phyloP scores from a whole-genome alignment of 2,113 vertebrate species.

The Tyto alba region DNA sequence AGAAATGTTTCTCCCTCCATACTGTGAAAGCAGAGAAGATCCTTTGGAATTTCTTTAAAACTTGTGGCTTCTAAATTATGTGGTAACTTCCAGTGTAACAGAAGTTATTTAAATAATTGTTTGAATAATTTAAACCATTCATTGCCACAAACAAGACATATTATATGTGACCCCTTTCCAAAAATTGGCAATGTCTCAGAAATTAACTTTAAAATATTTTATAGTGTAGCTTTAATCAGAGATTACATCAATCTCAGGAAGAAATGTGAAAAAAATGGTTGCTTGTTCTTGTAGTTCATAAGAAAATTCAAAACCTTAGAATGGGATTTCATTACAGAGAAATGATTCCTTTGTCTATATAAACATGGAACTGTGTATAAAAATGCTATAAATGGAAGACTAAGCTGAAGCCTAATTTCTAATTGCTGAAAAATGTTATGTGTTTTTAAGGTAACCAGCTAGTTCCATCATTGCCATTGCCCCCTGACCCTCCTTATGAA shows the following conservation, averaged over 20 bases:
- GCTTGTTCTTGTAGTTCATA: not conserved
- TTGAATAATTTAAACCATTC: not conserved
- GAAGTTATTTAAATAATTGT: not conserved
- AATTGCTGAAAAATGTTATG: not conserved
- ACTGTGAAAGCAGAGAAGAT: not conserved
- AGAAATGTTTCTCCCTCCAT: not conserved
- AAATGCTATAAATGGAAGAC: not conserved
- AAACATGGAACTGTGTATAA: not conserved
- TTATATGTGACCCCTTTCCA: not conserved
- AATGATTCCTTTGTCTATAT: not conserved
- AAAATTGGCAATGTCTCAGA: not conserved
- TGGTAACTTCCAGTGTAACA: not conserved
- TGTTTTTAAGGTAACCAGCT: not conserved
- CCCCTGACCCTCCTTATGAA: not conserved
- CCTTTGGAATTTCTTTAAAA: not conserved
- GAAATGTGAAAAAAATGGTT: not conserved
- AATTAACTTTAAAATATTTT: not conserved
- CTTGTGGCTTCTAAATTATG: not conserved
- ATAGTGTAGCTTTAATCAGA: not conserved
- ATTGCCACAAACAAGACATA: not conserved
- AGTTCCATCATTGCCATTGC: accelerated
- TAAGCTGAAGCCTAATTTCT: not conserved
- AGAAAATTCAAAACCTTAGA: not conserved
- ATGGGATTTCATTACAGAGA: not conserved
- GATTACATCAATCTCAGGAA: not conserved